Evolutionary conservation across 2,888 invertebrate species (phyloP).

Genomic region (Nymphalis c-album): DNA sequence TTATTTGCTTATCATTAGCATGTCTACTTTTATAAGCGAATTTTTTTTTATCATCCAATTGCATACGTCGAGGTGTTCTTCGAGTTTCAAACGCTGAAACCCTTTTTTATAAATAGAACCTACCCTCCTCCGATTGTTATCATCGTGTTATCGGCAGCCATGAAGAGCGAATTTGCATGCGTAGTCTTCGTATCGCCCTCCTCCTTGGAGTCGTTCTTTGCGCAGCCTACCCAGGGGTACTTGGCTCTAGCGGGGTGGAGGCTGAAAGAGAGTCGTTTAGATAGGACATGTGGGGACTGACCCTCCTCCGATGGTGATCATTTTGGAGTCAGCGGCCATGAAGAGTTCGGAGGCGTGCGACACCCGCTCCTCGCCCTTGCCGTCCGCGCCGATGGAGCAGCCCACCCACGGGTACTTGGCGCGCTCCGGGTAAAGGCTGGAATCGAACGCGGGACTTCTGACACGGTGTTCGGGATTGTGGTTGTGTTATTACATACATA

Average conservation of each 20-base stretch:
- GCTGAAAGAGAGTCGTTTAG: slow-evolving; percentile 50
- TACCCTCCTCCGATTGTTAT: slow-evolving; percentile 97
- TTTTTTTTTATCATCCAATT: no score
- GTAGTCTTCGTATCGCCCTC: slow-evolving; percentile 53
- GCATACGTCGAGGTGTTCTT: no score
- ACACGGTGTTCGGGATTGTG: slow-evolving; percentile 28
- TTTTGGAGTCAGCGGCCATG: slow-evolving; percentile 96
- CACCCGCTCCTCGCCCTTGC: slow-evolving; percentile 82
- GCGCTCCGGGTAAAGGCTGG: slow-evolving; percentile 89
- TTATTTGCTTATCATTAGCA: no score
- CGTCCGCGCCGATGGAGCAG: slow-evolving; percentile 67
- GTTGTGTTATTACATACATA: slow-evolving; percentile 1
- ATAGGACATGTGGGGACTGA: slow-evolving; percentile 66
- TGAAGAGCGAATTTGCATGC: slow-evolving; percentile 94
- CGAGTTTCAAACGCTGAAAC: neutral
- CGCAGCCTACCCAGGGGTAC: slow-evolving; percentile 96
- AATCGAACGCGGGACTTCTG: slow-evolving; percentile 43
- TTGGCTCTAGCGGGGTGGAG: slow-evolving; percentile 91
- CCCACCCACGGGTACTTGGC: slow-evolving; percentile 98
- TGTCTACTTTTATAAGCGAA: no score
- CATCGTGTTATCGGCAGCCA: slow-evolving; percentile 96
- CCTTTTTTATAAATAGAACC: slow-evolving; percentile 46
- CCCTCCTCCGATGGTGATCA: slow-evolving; percentile 99
- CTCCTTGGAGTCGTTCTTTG: slow-evolving; percentile 73
- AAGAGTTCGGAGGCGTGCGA: slow-evolving; percentile 95